Conservation (phyloP, 2,113 vertebrate genomes). For the Melozone crissalis region DNA sequence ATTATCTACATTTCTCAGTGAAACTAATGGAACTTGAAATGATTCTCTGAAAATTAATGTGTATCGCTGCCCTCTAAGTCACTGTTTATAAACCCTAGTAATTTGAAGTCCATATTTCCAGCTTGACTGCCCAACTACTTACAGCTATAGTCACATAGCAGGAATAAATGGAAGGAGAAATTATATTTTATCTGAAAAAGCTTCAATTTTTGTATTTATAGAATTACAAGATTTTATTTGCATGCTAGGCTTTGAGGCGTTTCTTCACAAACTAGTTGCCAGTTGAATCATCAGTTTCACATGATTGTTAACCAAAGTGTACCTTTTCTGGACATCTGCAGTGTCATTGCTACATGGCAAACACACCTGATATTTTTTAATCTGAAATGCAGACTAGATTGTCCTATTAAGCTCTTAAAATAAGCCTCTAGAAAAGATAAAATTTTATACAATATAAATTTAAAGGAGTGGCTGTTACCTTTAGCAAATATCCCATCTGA, state of each 20-base stretch:
- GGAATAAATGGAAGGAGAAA: neutral
- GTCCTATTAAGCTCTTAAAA: neutral
- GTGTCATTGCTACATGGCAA: neutral
- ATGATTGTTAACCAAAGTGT: neutral
- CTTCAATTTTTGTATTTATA: neutral
- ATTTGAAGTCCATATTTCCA: constrained; percentile 15
- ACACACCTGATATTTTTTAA: neutral
- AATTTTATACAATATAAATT: neutral
- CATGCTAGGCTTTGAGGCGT: neutral
- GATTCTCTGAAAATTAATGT: constrained; percentile 35
- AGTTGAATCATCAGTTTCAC: neutral
- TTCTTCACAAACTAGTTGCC: neutral
- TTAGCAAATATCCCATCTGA: neutral
- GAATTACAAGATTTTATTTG: neutral
- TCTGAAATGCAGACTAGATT: neutral
- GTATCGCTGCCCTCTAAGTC: neutral
- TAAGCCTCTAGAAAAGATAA: neutral
- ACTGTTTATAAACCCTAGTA: constrained; percentile 11
- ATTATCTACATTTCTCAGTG: neutral
- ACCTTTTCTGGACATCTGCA: neutral
- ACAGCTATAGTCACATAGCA: neutral
- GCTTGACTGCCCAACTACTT: neutral
- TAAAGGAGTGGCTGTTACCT: neutral
- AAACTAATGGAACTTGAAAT: constrained; percentile 30
- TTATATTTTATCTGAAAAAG: neutral